Conservation (phyloP, 2,888 invertebrate genomes). For the Cheilosia variabilis region DNA sequence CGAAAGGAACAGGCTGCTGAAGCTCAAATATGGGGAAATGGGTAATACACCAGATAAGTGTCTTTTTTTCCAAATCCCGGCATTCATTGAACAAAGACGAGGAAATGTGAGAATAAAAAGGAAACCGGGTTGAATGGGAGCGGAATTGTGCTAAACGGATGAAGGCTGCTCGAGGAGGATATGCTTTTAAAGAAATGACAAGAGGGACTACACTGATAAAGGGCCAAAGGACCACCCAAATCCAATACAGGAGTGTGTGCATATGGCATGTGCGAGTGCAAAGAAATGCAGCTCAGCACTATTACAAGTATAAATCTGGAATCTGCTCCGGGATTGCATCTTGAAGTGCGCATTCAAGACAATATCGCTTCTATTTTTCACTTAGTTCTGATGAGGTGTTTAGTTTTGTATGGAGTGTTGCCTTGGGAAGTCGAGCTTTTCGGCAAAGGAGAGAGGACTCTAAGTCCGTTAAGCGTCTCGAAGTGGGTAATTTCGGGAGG, state of each 20-base stretch:
- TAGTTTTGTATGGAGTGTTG: too few species aligned
- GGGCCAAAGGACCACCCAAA: slow-evolving; percentile 10
- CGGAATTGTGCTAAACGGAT: slow-evolving; percentile 60
- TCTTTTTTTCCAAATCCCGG: slow-evolving; percentile 17
- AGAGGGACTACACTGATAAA: slow-evolving; percentile 33
- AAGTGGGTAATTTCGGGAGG: too few species aligned
- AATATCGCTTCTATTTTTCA: neutral
- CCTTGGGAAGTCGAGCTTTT: too few species aligned
- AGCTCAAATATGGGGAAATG: slow-evolving; percentile 53
- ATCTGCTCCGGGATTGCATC: slow-evolving; percentile 40
- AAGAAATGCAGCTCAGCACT: neutral
- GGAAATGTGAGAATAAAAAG: slow-evolving; percentile 3
- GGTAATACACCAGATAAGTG: slow-evolving; percentile 49
- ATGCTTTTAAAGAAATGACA: slow-evolving; percentile 69
- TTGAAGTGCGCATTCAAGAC: slow-evolving; percentile 29
- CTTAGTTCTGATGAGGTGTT: too few species aligned
- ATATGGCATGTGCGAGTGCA: neutral
- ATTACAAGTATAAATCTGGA: slow-evolving; percentile 36
- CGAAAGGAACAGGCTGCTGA: slow-evolving; percentile 27
- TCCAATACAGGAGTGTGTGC: neutral
- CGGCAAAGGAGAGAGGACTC: too few species aligned
- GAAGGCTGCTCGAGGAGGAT: slow-evolving; percentile 38
- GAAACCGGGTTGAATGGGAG: slow-evolving; percentile 34
- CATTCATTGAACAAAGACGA: slow-evolving; percentile 43
- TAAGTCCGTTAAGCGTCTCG: too few species aligned